Evolutionary conservation across 1,140 invertebrate species (phyloP), one percentile per base, ranked within the genome.

Genomic region (Zaprionus lachaisei): DNA sequence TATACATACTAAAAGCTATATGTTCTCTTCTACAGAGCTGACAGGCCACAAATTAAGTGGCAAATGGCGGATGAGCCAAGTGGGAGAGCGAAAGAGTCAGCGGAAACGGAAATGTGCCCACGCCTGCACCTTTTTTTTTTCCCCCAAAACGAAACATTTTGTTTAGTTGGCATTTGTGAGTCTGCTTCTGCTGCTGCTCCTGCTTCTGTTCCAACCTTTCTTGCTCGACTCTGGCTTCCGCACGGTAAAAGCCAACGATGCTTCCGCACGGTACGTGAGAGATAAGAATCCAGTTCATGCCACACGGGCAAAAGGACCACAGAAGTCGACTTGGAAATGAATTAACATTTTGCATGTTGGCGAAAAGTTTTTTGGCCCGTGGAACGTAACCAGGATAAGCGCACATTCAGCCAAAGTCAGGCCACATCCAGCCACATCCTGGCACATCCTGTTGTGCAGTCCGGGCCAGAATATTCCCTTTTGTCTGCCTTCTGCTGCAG

Each of bases 291-390:
- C 83, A 78, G 83, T 89, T 84, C 77, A 70, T 64, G 64, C 24
- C 37, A 15, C 72, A 37, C n/a, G 41, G n/a, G n/a, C 7, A 47
- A n/a, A 41, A 41, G 83, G 54, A 57, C 57, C 66, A 55, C 70
- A 80, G 67, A 80, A 51, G 72, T 72, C 60, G 76, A 79, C 72
- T 81, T 61, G 51, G 81, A 89, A 89, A 89, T 90, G 81, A 89
- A 89, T 89, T 89, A 89, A 89, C 85, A 90, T 89, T 89, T 89
- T 84, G 81, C 85, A 89, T 90, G 84, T 81, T 73, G 57, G 77
- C 73, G 44, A 56, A 83, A 85, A 57, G 6, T 38, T 62, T 34
- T 20, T 17, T 41, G 47, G 56, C 44, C 34, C 15, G 24, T 71
- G 38, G 38, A 22, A 58, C 12, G 56, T 68, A 24, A 57, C 61